Conservation (phyloP, 1,140 invertebrate species). For the Drosophila busckii region DNA sequence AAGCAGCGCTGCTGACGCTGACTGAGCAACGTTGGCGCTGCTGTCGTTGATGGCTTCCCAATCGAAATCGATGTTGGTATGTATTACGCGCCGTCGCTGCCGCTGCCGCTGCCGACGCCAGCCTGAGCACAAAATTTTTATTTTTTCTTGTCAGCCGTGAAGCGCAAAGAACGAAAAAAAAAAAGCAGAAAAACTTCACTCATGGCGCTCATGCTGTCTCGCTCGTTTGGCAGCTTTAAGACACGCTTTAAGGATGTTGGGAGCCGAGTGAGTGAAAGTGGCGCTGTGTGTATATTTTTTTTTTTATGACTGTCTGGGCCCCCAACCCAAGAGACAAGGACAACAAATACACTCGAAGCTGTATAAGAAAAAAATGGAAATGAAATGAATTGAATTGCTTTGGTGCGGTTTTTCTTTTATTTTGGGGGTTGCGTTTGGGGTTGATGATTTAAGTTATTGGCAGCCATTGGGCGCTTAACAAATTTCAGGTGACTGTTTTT, state of each 20-base stretch:
- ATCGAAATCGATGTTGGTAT: slow-evolving; percentile 78
- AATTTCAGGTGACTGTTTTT: slow-evolving; percentile 24
- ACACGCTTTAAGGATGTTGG: slow-evolving; percentile 26
- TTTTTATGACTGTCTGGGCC: slow-evolving; percentile 1
- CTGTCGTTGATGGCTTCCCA: slow-evolving; percentile 77
- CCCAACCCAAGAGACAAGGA: too few species aligned
- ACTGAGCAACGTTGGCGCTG: slow-evolving; percentile 17
- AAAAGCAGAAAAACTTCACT: neutral
- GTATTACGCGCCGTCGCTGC: slow-evolving; percentile 46
- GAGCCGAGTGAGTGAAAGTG: slow-evolving; percentile 66
- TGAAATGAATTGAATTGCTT: too few species aligned
- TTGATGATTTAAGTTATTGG: slow-evolving; percentile 48
- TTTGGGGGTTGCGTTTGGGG: slow-evolving; percentile 17
- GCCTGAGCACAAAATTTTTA: too few species aligned
- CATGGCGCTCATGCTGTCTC: too few species aligned
- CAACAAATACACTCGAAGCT: too few species aligned
- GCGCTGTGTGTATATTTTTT: slow-evolving; percentile 13
- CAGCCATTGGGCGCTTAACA: slow-evolving; percentile 40
- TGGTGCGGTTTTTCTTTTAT: too few species aligned
- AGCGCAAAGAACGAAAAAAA: neutral
- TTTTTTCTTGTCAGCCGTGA: too few species aligned
- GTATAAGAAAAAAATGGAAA: too few species aligned
- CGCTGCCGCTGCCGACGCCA: slow-evolving; percentile 13
- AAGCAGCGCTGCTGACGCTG: slow-evolving; percentile 12
- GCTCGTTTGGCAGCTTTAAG: slow-evolving; percentile 30